Base-by-base conservation (phyloP, 2,113 vertebrate genomes). In the Gasterosteus nipponicus region DNA sequence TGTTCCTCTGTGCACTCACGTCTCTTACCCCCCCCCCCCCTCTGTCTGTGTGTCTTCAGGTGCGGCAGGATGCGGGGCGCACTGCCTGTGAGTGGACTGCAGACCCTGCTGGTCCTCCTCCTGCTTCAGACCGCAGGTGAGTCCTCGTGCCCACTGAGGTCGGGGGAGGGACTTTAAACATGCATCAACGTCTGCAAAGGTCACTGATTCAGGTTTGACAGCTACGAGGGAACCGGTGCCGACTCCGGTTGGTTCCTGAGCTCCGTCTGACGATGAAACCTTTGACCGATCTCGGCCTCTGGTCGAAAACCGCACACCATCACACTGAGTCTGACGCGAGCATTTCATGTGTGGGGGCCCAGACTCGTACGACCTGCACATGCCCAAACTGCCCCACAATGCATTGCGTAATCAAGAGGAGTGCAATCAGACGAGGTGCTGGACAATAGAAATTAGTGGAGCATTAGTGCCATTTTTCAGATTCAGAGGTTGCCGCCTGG, bases 81-180 rank as follows among this genome's bases (percentile, higher is more conserved):
- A 51, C 70, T 70, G 71, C 61, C 86, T 70, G 66, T 63, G 78
- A 80, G 87, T 83, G 90, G 89, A 89, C 75, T 84, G 71, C 87
- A 84, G 81, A 86, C 71, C 84, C 81, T 91, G 80, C 89, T 91
- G 89, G 69, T 68, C 81, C 74, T 91, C 82, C 84, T 92, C 54
- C 85, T 92, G 86, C 89, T 92, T 69, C 92, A 89, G 8, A 79
- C 84, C 39, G 76, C 75, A 0, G 77, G 92, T 93, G 80, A 92
- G 92, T 93, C 22, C 74, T 80, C 59, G 18, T 44, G 41, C 10
- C 11, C 11, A 3, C 33, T 33, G 2, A 33, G 33, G 33, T 2
- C 2, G 33, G 33, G 33, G 33, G 33, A 5, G 33, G 33, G 33
- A 5, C 33, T 5, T 33, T 33, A 2, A 33, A 33, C 33, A 33